A percentile compares a stretch with the other conserved stretches of the same genome.
phyloP scores from a whole-genome alignment of 2,888 invertebrate genomes.

The Polydrusus cervinus region DNA sequence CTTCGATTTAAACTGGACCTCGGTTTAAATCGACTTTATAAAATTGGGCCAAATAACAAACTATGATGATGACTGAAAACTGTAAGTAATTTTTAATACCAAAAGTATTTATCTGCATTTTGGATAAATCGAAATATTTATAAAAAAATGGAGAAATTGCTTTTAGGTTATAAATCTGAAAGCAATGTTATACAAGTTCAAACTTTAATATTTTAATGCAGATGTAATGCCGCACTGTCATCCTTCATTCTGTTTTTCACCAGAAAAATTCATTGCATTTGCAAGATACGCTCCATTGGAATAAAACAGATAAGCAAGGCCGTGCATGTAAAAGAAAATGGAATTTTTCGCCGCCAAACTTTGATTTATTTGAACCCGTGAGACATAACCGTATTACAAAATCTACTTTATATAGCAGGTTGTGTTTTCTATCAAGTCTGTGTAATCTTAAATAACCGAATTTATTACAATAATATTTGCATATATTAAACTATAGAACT shows the following conservation, averaged over 20 bases:
- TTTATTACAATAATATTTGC: constrained; percentile 33
- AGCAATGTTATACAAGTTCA: too few relatives aligned
- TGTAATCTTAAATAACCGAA: constrained; percentile 43
- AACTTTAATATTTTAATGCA: too few relatives aligned
- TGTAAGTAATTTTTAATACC: too few relatives aligned
- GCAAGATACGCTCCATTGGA: constrained; percentile 38
- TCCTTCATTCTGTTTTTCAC: constrained; percentile 1
- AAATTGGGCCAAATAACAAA: too few relatives aligned
- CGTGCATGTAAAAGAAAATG: constrained; percentile 60
- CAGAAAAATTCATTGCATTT: constrained; percentile 35
- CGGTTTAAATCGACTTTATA: too few relatives aligned
- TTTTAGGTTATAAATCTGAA: too few relatives aligned
- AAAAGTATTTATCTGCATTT: too few relatives aligned
- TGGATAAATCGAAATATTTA: too few relatives aligned
- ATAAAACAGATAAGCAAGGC: constrained; percentile 44
- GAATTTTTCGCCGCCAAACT: constrained; percentile 60
- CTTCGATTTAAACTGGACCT: too few relatives aligned
- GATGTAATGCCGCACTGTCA: not conserved
- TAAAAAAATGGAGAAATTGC: too few relatives aligned
- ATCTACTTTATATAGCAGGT: constrained; percentile 32
- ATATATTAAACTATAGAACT: constrained; percentile 22
- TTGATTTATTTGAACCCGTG: constrained; percentile 61
- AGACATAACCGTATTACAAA: constrained; percentile 41
- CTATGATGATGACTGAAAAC: too few relatives aligned
- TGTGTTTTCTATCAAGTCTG: constrained; percentile 22